Evolutionary conservation across 2,888 invertebrate species (phyloP).

Genomic region (Synergus japonicus): DNA sequence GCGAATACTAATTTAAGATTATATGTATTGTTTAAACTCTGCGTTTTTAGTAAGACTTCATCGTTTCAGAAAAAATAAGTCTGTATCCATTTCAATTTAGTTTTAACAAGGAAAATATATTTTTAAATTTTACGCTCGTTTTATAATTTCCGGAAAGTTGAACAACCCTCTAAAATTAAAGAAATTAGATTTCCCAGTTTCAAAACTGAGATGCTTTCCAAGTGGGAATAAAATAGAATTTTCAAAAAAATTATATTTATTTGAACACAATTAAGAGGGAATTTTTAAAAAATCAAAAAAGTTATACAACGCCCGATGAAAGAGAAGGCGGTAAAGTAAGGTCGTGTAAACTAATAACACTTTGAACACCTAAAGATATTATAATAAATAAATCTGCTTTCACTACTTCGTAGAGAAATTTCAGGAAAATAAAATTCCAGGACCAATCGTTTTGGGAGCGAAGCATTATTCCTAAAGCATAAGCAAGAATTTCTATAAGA

Average conservation of each 20-base stretch:
- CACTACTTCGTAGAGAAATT: conserved; percentile 88
- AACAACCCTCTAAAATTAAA: background rate
- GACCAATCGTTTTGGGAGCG: conserved; percentile 94
- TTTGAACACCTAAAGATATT: conserved; percentile 16
- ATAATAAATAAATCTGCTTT: conserved; percentile 58
- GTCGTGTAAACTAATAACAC: background rate
- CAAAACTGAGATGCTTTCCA: no score
- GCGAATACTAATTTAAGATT: conserved; percentile 1
- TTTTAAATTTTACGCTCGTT: conserved; percentile 25
- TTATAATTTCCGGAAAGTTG: background rate
- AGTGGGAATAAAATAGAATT: background rate
- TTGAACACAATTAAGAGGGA: background rate
- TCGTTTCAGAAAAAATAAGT: background rate
- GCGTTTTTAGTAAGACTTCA: background rate
- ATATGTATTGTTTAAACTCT: background rate
- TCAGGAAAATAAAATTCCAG: conserved; percentile 98
- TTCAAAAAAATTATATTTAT: background rate
- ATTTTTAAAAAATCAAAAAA: background rate
- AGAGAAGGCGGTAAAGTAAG: conserved; percentile 13
- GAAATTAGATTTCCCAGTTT: no score
- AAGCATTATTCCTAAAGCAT: conserved; percentile 80
- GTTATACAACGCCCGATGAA: background rate
- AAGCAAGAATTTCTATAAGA: conserved; percentile 79
- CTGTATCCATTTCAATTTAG: conserved; percentile 17
- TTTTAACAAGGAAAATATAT: conserved; percentile 31